These are phyloP conservation scores for Automeris io DNA, from an alignment of 2,888 invertebrate species.

Conservation along the genomic window DNA sequence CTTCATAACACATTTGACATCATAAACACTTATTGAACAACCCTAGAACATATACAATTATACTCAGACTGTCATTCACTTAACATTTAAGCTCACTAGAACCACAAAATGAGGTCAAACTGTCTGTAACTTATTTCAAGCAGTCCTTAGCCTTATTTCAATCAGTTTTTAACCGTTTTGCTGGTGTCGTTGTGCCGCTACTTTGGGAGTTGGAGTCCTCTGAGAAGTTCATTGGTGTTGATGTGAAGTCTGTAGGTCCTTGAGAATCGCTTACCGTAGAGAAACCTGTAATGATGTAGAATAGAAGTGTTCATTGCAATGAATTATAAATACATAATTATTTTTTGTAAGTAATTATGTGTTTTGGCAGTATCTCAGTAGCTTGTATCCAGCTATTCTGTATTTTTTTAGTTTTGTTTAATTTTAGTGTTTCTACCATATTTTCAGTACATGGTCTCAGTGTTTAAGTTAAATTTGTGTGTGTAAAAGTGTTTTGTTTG, in stretches of 20 bases:
- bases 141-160: constrained; percentile 45
- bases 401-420: no score
- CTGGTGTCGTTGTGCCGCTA: constrained; percentile 82
- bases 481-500: no score
- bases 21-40: background rate
- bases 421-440: no score
- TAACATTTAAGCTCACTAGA: constrained; percentile 2
- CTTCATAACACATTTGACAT: no score
- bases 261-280: constrained; percentile 94
- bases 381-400: no score
- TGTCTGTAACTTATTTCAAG: background rate
- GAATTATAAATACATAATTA: no score
- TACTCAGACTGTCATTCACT: background rate
- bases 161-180: constrained; percentile 88
- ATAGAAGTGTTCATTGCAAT: no score
- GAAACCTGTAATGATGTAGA: constrained; percentile 84
- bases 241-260: constrained; percentile 90
- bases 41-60: constrained; percentile 4
- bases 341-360: no score
- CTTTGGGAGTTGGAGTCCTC: constrained; percentile 95
- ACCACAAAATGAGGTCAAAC: constrained; percentile 1
- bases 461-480: no score
- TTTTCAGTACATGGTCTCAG: no score
- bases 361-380: no score
- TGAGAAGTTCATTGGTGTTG: constrained; percentile 90